Base-by-base conservation (phyloP, 2,888 invertebrate genomes). In the Pelosia muscerda region DNA sequence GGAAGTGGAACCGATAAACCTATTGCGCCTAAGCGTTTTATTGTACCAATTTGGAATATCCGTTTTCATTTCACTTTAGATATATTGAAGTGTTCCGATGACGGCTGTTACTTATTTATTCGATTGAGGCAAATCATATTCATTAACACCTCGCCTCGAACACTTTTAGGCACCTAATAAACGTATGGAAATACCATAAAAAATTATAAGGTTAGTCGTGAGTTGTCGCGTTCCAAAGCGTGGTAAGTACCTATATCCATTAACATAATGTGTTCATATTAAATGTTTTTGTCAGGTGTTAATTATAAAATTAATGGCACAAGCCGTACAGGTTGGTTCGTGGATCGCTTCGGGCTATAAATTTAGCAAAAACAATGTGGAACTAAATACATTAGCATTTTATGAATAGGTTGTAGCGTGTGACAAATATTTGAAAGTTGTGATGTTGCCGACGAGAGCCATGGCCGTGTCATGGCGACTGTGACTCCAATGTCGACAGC, bases 11-110 rank as follows among this genome's bases (percentile, higher is more conserved):
- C 84, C 86, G 93, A 93, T 94, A 94, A 93, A 92, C 88, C 90
- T 92, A 93, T 94, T 91, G 90, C 86, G 84, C 86, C 89, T 94
- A 94, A 94, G 92, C 94, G 93, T 94, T 95, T 94, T 94, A 95
- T 95, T 92, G 93, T 91, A 92, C 87, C 92, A 91, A 92, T 93
- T 90, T 90, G 85, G 86, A 82, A 91, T 92, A 90, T 93, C 92
- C 93, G 92, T 90, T 92, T 90, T 87, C 79, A 81, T 86, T 87
- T 84, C 81, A 84, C 83, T 83, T 57, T 74, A 71, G 77, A 79
- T 74, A 80, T 77, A 81, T 83, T 77, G 77, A 77, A 81, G 83
- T 84, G 78, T 81, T 76, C 78, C 81, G 82, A 83, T 82, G 84
- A 77, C 75, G 61, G 73, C 66, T 68, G 65, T 59, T 65, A 66